Evolutionary conservation across 2,113 vertebrate genomes (phyloP).

Genomic region (Eudorcas thomsonii): DNA sequence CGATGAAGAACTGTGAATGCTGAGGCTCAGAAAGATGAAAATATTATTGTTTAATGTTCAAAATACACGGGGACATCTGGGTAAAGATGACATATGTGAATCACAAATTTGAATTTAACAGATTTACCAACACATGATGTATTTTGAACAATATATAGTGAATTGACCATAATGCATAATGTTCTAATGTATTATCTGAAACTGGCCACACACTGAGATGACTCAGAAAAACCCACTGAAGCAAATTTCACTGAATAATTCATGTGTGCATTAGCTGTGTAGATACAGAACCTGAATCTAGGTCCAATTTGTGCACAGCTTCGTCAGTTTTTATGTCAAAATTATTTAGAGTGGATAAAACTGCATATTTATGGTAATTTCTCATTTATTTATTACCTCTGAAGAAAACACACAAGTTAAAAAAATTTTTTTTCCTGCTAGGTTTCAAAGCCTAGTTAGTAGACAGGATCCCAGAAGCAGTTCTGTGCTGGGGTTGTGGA

Average conservation of each 20-base stretch:
- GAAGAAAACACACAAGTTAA: not conserved
- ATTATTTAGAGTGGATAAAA: not conserved
- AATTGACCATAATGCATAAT: not conserved
- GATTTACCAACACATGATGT: not conserved
- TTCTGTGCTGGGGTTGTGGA: not conserved
- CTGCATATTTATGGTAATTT: slow-evolving; percentile 39
- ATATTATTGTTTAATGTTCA: not conserved
- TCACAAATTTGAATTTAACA: not conserved
- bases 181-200: slow-evolving; percentile 34
- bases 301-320: not conserved
- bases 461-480: not conserved
- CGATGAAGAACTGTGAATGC: not conserved
- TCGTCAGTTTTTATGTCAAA: slow-evolving; percentile 50
- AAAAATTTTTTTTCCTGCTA: not conserved
- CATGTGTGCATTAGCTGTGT: slow-evolving; percentile 40
- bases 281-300: not conserved
- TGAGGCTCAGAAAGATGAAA: not conserved
- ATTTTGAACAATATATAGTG: not conserved
- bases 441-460: slow-evolving; percentile 2
- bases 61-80: not conserved
- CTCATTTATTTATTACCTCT: slow-evolving; percentile 22
- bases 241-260: slow-evolving; percentile 63
- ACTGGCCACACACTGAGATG: slow-evolving; percentile 29
- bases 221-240: slow-evolving; percentile 22
- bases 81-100: not conserved